Base-by-base conservation (phyloP, 2,888 invertebrate genomes). In the Cyclophora albipunctata region DNA sequence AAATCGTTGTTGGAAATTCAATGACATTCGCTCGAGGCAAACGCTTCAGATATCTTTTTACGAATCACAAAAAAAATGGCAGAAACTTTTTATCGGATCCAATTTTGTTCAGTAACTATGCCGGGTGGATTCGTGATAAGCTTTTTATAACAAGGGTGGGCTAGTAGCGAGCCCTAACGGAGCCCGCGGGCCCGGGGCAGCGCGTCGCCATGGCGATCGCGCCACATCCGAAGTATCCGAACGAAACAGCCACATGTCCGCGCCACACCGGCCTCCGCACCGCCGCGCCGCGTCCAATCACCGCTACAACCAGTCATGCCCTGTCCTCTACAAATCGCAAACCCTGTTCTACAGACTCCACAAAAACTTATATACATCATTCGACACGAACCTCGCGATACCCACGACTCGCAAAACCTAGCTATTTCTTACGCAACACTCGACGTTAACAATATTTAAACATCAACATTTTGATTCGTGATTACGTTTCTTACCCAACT, bases 31-130 rank as follows among this genome's bases (percentile, higher is more conserved):
- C 74, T 64, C 57, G 61, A 65, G 68, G 73, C 73, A 65, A 62
- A 62, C 63, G 64, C 61, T 61, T 59, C 63, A 69, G 71, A 72
- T 79, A 75, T 78, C 71, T 73, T 75, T 76, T 75, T 75, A 74
- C 70, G 73, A 75, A 69, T 73, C 67, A 66, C 71, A 73, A 78
- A 74, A 62, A 77, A 78, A 77, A 73, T 73, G 67, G 67, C 65
- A 66, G 60, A 73, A 73, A 74, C 68, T 73, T 75, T 78, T 76
- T 78, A 78, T 77, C 77, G 67, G 69, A 75, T 75, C 76, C 79
- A 78, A 78, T 80, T 79, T 77, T 72, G 77, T 72, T 72, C 73
- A 73, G 76, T 72, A 75, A 75, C 75, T 75, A 75, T 75, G 67
- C 67, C 69, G 74, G 73, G 73, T 69, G 75, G 75, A 71, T 73